Base-by-base conservation (phyloP, 1,140 invertebrate species). In the Drosophila bifasciata region DNA sequence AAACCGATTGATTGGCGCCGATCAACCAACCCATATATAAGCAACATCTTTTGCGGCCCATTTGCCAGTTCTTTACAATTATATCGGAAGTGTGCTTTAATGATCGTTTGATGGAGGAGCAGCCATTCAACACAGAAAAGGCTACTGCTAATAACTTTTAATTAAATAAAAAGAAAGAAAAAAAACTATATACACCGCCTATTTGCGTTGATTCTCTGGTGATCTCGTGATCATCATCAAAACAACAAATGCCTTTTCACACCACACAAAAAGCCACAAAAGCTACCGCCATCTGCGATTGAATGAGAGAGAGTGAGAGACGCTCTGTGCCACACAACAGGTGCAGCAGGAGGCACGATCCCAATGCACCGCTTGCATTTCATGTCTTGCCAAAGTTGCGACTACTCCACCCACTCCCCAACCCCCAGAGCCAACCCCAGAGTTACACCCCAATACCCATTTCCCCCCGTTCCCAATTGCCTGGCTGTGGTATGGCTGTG, bases 241-340 rank as follows among this genome's bases (percentile, higher is more conserved):
- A 62, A 45, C 74, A 84, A 76, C 79, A 84, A 79, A 85, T 85
- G 81, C 62, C 67, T 85, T 86, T 85, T 85, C 80, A 85, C 80
- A 74, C 80, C 76, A 75, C 51, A 17, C 59, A 48, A 66, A 66
- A 46, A 9, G 45, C 28, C 11, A 23, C 39, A 6, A 44, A 21
- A 13, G 23, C 49, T 46, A 28, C 40, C 19, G 61, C 64, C 40
- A 66, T 62, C 64, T 25, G 7, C 25, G 25, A 28, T 28, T 8
- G 25, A 28, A 28, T 7, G 28, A 3, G 28, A 32, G 8, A 9
- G 0, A 32, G 28, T n/a, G 9, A 11, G 23, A 25, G 23, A 6
- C 23, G n/a, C n/a, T 6, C 23, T 25, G 23, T 7, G 28, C 28
- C 28, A 13, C 3, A 36, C 32, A 36, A 13, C 32, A 36, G 32